A percentile compares a stretch with the other conserved stretches of the same genome.
Conservation (phyloP, 2,888 invertebrate species). For the Limnephilus auricula region DNA sequence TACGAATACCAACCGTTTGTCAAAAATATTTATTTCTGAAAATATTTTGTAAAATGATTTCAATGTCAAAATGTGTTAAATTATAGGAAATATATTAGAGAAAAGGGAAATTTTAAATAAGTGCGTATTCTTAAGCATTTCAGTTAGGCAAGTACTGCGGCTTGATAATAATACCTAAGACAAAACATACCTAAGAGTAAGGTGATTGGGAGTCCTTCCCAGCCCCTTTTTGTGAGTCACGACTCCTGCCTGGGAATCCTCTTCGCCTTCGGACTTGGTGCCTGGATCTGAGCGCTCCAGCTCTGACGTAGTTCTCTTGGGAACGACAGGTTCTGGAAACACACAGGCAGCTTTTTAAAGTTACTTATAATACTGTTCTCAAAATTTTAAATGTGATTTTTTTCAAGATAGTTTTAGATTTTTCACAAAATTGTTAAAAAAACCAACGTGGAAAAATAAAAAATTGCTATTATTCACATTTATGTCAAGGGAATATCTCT, state of each 20-base stretch:
- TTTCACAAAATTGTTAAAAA: no score
- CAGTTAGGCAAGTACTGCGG: background rate
- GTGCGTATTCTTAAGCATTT: background rate
- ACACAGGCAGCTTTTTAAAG: background rate
- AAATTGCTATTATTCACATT: no score
- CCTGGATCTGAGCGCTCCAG: slow-evolving; percentile 83
- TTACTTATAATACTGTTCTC: no score
- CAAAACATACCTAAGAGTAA: slow-evolving; percentile 84
- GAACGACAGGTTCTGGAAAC: slow-evolving; percentile 61
- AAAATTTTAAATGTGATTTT: no score
- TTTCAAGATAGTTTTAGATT: no score
- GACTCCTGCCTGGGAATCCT: slow-evolving; percentile 86
- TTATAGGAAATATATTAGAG: background rate
- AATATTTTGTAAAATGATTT: background rate
- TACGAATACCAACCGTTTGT: background rate
- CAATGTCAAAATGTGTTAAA: background rate
- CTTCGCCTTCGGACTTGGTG: slow-evolving; percentile 92
- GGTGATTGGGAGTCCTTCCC: slow-evolving; percentile 95
- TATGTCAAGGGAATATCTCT: no score
- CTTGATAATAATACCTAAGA: background rate
- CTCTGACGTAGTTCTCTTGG: slow-evolving; percentile 72
- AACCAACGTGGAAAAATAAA: no score
- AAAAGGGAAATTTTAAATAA: background rate
- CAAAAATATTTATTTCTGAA: background rate
- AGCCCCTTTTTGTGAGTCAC: slow-evolving; percentile 81